Conservation (phyloP, 1,140 invertebrate genomes). For the Papilio polytes region DNA sequence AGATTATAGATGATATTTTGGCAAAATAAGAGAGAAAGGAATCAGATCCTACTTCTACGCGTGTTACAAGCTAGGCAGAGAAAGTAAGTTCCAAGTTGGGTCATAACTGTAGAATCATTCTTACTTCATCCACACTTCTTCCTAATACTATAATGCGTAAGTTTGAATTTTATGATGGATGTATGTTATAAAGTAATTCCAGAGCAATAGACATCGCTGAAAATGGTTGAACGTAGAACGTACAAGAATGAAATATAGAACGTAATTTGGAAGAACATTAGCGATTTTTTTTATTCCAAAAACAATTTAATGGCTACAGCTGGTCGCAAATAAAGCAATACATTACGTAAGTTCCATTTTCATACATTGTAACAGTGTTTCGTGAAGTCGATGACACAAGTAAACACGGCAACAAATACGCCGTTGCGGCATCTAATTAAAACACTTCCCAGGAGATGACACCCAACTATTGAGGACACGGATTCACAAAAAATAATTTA, state of each 20-base stretch:
- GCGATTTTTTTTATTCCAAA: background rate
- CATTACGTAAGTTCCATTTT: background rate
- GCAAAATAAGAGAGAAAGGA: background rate
- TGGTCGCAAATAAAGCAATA: background rate
- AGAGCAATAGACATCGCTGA: too few relatives aligned
- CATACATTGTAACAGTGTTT: background rate
- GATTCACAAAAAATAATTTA: background rate
- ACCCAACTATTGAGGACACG: background rate
- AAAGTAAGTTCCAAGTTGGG: too few relatives aligned
- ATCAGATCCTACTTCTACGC: too few relatives aligned
- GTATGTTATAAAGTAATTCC: too few relatives aligned
- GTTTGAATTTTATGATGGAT: too few relatives aligned
- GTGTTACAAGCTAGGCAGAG: too few relatives aligned
- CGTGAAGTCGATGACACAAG: conserved; percentile 1
- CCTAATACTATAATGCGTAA: too few relatives aligned
- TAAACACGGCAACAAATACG: background rate
- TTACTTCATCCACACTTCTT: too few relatives aligned
- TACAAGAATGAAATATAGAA: too few relatives aligned
- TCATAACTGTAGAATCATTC: too few relatives aligned
- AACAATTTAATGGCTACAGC: background rate
- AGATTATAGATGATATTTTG: background rate
- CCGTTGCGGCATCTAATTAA: conserved; percentile 5
- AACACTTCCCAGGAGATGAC: background rate
- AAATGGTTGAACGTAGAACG: too few relatives aligned
- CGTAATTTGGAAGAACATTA: too few relatives aligned